Evolutionary conservation across 2,888 invertebrate species (phyloP).

Genomic region (Erebia aethiops): DNA sequence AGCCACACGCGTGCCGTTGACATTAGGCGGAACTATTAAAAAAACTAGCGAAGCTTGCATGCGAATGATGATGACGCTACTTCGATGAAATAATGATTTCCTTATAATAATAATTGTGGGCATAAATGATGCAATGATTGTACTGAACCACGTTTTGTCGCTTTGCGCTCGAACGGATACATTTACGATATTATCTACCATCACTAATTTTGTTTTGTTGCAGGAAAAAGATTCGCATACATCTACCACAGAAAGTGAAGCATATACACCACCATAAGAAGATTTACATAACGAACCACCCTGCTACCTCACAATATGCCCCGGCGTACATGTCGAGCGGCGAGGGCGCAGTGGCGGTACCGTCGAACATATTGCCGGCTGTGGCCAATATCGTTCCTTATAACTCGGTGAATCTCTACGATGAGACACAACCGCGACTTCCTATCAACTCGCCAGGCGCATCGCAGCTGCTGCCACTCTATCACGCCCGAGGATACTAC

Average conservation of each 20-base stretch:
- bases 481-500: constrained; percentile 75
- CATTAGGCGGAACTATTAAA: constrained; percentile 65
- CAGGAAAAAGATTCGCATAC: constrained; percentile 83
- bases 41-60: constrained; percentile 55
- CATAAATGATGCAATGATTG: constrained; percentile 17
- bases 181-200: constrained; percentile 47
- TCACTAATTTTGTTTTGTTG: constrained; percentile 68
- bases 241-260: constrained; percentile 82
- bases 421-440: constrained; percentile 57
- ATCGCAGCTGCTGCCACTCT: constrained; percentile 72
- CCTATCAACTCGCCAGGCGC: constrained; percentile 55
- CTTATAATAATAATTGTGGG: constrained; percentile 30
- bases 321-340: constrained; percentile 74
- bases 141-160: not conserved
- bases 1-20: constrained; percentile 75
- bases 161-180: constrained; percentile 9
- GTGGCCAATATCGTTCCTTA: constrained; percentile 62
- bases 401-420: constrained; percentile 67
- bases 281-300: constrained; percentile 79
- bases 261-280: constrained; percentile 82
- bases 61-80: constrained; percentile 54
- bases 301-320: constrained; percentile 74
- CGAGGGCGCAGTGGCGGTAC: constrained; percentile 69
- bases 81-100: constrained; percentile 34
- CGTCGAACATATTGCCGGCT: constrained; percentile 64